A percentile compares a stretch with the other conserved stretches of the same genome.
phyloP scores from a whole-genome alignment of 2,797 vertebrate species.

The Diplodus puntazzo region DNA sequence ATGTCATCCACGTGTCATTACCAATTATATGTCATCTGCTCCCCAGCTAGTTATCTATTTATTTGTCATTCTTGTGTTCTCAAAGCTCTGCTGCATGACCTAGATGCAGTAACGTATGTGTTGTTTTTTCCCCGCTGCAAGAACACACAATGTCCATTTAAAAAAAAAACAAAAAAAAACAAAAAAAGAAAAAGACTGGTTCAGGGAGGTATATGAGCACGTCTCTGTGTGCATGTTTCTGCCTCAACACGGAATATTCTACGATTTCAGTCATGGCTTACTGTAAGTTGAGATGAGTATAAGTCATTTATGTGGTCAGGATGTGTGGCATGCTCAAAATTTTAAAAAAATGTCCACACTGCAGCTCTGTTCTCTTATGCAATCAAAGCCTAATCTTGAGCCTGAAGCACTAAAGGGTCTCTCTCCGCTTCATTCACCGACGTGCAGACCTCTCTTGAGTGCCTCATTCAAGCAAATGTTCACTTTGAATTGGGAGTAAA shows the following conservation, averaged over 20 bases:
- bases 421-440: not conserved
- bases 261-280: conserved; percentile 15
- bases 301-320: conserved; percentile 42
- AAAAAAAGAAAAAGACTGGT: conserved; percentile 25
- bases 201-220: conserved; percentile 3
- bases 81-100: conserved; percentile 30
- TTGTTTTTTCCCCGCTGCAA: conserved; percentile 5
- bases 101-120: conserved; percentile 26
- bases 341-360: conserved; percentile 27
- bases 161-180: conserved; percentile 27
- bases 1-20: conserved; percentile 42
- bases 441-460: conserved; percentile 4
- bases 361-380: conserved; percentile 21
- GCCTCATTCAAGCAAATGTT: conserved; percentile 14
- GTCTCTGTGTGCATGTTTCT: conserved; percentile 10
- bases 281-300: conserved; percentile 41
- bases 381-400: conserved; percentile 20
- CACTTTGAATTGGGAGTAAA: conserved; percentile 7
- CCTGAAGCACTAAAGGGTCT: conserved; percentile 8
- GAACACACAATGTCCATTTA: conserved; percentile 41
- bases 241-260: conserved; percentile 13
- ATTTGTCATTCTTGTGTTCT: conserved; percentile 20
- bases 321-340: conserved; percentile 14
- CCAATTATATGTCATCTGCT: conserved; percentile 22
- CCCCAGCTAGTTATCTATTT: conserved; percentile 23